A percentile compares a stretch with the other conserved stretches of the same genome.
Conservation (phyloP, 2,113 vertebrate species). For the Oryctolagus cuniculus region mOryCun1.1 NC_091445.1:63497001-63497500, state of each 20-base stretch:
- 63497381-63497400: neutral
- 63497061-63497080: neutral
- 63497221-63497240: neutral
- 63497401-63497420: conserved; percentile 30
- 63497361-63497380: neutral
- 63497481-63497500: neutral
- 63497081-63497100: neutral
- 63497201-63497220: neutral
- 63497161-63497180: neutral
- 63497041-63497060: neutral
- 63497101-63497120: neutral
- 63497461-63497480: neutral
- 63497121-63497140: neutral
- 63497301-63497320: neutral
- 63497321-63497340: neutral
- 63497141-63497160: neutral
- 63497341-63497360: neutral
- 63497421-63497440: neutral
- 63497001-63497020: neutral
- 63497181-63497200: neutral
- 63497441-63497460: neutral
- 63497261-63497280: neutral
- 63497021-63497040: neutral
- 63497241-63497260: neutral
- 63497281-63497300: neutral